Percentiles rank a stretch among this genome's conserved stretches.
Conservation (phyloP, 2,797 vertebrate species). For the Choloepus didactylus region DNA sequence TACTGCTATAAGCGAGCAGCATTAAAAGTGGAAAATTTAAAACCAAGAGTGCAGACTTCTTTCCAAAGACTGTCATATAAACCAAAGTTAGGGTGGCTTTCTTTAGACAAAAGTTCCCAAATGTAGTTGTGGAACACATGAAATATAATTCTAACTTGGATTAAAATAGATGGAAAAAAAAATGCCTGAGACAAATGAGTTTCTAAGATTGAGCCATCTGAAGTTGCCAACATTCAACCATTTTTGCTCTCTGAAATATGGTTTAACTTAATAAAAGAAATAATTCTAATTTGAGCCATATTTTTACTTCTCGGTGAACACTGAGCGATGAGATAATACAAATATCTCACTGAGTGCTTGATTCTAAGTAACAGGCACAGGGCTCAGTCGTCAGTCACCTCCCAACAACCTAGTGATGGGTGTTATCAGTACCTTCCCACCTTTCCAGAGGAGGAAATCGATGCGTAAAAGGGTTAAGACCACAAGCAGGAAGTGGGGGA, state of each 20-base stretch:
- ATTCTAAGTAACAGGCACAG: background rate
- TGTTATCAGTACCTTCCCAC: no score
- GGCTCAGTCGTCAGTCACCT: background rate
- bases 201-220: background rate
- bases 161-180: background rate
- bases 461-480: background rate
- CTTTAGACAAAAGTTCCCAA: background rate
- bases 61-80: conserved; percentile 3
- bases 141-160: background rate
- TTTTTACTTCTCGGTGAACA: background rate
- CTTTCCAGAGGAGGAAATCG: background rate
- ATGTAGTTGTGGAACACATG: background rate
- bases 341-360: background rate
- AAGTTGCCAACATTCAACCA: background rate
- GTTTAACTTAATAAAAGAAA: background rate
- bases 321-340: background rate
- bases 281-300: background rate
- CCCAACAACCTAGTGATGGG: background rate
- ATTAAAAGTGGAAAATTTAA: conserved; percentile 37
- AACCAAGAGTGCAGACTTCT: background rate
- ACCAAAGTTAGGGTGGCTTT: background rate
- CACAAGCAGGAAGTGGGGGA: background rate
- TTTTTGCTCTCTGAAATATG: background rate
- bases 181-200: background rate
- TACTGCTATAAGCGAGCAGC: conserved; percentile 33